phyloP scores from a whole-genome alignment of 2,113 vertebrate species.

The Corythoichthys intestinalis region DNA sequence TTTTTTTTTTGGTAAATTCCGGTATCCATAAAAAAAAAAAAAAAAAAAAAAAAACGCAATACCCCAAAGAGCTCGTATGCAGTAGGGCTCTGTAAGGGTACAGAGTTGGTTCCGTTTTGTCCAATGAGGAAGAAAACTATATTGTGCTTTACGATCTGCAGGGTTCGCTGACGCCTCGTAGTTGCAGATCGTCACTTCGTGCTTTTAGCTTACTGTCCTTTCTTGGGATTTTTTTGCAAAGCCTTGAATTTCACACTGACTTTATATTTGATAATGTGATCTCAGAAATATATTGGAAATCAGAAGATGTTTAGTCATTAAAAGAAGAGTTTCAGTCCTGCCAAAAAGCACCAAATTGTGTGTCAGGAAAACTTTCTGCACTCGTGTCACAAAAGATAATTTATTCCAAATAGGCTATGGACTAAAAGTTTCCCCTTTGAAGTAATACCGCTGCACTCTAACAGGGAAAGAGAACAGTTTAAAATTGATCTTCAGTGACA shows the following conservation, averaged over 20 bases:
- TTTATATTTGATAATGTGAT: not conserved
- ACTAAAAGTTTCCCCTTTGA: not conserved
- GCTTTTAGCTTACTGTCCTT: not conserved
- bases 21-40: not conserved
- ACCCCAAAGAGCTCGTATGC: too few relatives aligned
- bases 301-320: not conserved
- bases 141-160: not conserved
- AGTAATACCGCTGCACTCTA: not conserved
- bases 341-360: too few relatives aligned
- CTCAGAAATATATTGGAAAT: not conserved
- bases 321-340: too few relatives aligned
- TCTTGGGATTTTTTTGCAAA: not conserved
- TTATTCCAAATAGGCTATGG: not conserved
- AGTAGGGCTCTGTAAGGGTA: not conserved
- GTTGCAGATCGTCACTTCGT: too few relatives aligned
- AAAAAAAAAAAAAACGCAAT: too few relatives aligned
- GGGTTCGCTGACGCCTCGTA: not conserved
- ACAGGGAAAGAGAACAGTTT: too few relatives aligned
- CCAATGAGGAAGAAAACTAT: not conserved
- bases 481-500: too few relatives aligned
- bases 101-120: not conserved
- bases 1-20: not conserved
- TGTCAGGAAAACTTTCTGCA: not conserved
- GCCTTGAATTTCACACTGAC: not conserved
- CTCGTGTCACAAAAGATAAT: not conserved